phyloP scores from a whole-genome alignment of 1,140 invertebrate species.

The Drosophila persimilis region DNA sequence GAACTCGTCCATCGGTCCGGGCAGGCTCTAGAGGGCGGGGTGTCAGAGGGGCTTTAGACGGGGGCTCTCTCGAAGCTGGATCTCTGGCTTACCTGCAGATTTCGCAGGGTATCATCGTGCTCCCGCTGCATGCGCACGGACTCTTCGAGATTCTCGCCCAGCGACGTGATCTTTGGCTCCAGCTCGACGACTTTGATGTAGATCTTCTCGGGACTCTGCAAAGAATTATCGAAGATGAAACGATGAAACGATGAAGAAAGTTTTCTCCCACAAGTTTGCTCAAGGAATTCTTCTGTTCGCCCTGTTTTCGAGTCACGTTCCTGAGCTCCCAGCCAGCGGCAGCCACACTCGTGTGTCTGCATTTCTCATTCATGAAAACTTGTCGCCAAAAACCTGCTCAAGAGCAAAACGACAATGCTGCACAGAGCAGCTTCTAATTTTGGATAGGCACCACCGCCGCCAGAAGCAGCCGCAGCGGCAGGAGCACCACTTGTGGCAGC shows the following conservation, averaged over 20 bases:
- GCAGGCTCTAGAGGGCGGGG: conserved; percentile 88
- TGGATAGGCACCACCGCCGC: conserved; percentile 43
- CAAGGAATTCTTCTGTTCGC: conserved; percentile 9
- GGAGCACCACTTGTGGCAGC: no score
- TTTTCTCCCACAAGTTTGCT: conserved; percentile 12
- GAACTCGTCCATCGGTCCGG: conserved; percentile 95
- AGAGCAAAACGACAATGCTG: conserved; percentile 20
- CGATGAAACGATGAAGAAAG: neutral
- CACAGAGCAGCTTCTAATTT: conserved; percentile 73
- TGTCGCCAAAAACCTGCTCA: conserved; percentile 54
- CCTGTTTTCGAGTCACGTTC: conserved; percentile 60
- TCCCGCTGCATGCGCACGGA: conserved; percentile 89
- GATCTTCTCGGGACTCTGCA: conserved; percentile 92
- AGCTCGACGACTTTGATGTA: conserved; percentile 94
- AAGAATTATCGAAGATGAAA: conserved; percentile 38
- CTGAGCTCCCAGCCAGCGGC: conserved; percentile 32
- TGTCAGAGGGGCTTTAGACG: neutral
- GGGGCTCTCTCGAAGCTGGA: neutral
- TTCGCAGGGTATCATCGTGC: conserved; percentile 92
- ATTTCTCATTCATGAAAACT: conserved; percentile 22
- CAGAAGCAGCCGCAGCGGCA: conserved; percentile 26
- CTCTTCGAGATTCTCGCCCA: conserved; percentile 91
- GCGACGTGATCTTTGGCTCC: conserved; percentile 91
- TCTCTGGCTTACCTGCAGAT: conserved; percentile 88
- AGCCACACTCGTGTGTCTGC: no score